A percentile compares a stretch with the other conserved stretches of the same genome.
Evolutionary conservation across 2,888 invertebrate genomes (phyloP).

Genomic region (Amblyjoppa fuscipennis): DNA sequence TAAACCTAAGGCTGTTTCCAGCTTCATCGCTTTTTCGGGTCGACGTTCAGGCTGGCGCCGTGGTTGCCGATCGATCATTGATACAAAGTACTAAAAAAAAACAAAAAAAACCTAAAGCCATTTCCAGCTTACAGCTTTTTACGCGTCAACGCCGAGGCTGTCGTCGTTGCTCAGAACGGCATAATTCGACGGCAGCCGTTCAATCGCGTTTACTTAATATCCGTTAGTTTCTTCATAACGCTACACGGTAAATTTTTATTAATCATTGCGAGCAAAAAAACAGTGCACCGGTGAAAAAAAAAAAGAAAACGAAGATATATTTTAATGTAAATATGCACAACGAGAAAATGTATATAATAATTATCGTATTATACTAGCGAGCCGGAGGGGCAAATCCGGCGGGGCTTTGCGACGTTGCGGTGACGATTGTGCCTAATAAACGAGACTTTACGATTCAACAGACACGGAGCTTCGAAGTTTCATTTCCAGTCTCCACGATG

Average conservation of each 20-base stretch:
- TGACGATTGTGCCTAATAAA: conserved; percentile 79
- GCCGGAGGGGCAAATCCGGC: conserved; percentile 11
- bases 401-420: conserved; percentile 80
- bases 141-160: background rate
- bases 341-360: conserved; percentile 51
- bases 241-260: background rate
- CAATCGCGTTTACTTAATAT: background rate
- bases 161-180: background rate
- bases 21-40: conserved; percentile 17
- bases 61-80: conserved; percentile 95
- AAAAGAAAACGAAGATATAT: conserved; percentile 42
- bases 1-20: background rate
- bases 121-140: background rate
- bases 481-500: background rate
- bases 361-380: conserved; percentile 28
- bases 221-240: background rate
- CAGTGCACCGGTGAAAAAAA: background rate
- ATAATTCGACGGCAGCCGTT: background rate
- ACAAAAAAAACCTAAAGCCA: conserved; percentile 3
- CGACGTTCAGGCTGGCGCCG: conserved; percentile 51
- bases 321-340: conserved; percentile 60
- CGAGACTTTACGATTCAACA: conserved; percentile 35
- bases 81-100: conserved; percentile 64
- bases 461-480: background rate
- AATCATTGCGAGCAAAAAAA: conserved; percentile 20